Conservation (phyloP, 2,888 invertebrate species). For the Teleogryllus oceanicus region DNA sequence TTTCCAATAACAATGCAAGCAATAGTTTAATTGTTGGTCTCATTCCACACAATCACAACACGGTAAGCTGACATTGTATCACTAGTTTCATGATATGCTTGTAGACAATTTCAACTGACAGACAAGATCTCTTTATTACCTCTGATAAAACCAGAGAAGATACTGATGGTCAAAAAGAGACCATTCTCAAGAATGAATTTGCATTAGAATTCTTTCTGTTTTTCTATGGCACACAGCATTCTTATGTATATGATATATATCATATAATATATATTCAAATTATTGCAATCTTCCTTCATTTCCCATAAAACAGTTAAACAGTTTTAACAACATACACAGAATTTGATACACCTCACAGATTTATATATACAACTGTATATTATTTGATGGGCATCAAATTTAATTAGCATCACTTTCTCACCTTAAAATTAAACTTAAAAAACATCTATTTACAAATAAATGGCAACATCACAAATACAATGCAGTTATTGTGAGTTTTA, state of each 20-base stretch:
- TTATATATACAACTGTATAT: constrained; percentile 2
- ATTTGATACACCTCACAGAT: constrained; percentile 6
- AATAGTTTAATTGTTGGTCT: not conserved
- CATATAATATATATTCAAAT: not conserved
- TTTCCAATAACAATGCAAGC: constrained; percentile 1
- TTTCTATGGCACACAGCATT: not conserved
- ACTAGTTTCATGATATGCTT: constrained; percentile 12
- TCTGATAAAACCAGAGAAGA: constrained; percentile 11
- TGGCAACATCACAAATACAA: too few relatives aligned
- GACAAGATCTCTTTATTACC: not conserved
- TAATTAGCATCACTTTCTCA: not conserved
- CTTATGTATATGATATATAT: not conserved
- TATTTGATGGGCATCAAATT: constrained; percentile 1
- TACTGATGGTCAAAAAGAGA: not conserved
- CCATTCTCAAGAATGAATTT: not conserved
- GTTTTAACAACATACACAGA: not conserved
- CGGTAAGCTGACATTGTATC: not conserved
- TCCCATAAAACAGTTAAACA: not conserved
- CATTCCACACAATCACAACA: constrained; percentile 1
- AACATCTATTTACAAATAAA: too few relatives aligned
- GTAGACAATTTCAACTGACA: not conserved
- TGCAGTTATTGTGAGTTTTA: too few relatives aligned
- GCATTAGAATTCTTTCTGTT: not conserved
- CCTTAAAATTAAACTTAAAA: too few relatives aligned
- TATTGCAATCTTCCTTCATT: constrained; percentile 3